Conservation (phyloP, 1,140 invertebrate species). For the Nasonia giraulti region DNA sequence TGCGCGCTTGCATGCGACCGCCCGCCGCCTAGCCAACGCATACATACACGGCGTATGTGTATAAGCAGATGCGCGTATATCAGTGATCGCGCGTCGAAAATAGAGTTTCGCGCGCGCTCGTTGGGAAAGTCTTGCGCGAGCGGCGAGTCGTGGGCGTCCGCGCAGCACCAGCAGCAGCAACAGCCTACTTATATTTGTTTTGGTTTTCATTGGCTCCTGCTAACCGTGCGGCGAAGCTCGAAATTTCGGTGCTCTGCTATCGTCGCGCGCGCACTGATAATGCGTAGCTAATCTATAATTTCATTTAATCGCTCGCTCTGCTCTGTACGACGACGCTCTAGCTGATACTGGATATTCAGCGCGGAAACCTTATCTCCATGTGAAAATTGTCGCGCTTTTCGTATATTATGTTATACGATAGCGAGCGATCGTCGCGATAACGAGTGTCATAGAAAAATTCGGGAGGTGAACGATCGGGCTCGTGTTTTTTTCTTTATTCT, state of each 20-base stretch:
- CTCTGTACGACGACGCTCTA: background rate
- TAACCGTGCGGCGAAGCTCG: background rate
- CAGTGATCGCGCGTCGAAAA: background rate
- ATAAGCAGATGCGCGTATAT: background rate
- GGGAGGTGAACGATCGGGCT: no score
- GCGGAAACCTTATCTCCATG: no score
- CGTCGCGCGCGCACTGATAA: no score
- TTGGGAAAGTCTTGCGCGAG: slow-evolving; percentile 45
- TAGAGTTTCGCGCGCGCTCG: slow-evolving; percentile 1
- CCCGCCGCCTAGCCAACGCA: background rate
- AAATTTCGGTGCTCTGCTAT: background rate
- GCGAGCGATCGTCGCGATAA: background rate
- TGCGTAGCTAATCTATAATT: no score
- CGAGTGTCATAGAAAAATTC: no score
- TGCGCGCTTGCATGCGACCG: background rate
- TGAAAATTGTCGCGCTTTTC: background rate
- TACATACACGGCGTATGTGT: background rate
- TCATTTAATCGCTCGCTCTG: background rate
- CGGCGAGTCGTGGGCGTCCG: background rate
- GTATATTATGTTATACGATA: background rate
- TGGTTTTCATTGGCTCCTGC: slow-evolving; percentile 17
- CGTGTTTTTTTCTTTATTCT: no score
- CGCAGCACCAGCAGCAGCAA: no score
- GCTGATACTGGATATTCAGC: background rate
- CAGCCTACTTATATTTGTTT: slow-evolving; percentile 46